Percentiles rank a stretch among this genome's conserved stretches.
These are phyloP conservation scores for Gymnarchus niloticus DNA, from an alignment of 2,113 vertebrate species.

Conservation along the genomic window DNA sequence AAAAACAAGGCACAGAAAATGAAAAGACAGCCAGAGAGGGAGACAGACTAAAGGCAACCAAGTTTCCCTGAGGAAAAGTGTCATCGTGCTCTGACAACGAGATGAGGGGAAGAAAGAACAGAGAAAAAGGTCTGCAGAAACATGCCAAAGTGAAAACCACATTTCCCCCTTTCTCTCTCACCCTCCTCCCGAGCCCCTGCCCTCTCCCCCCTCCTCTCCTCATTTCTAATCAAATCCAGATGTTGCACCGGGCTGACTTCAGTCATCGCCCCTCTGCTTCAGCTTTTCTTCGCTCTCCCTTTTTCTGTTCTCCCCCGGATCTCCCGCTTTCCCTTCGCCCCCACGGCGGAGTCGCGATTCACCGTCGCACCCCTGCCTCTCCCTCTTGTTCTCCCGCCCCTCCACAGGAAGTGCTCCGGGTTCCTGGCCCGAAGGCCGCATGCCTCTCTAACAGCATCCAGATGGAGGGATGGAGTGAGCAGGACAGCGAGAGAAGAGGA, in stretches of 20 bases:
- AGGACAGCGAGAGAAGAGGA: slow-evolving; percentile 27
- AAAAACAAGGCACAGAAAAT: not conserved
- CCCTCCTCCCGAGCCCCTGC: not conserved
- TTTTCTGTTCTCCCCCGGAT: slow-evolving; percentile 15
- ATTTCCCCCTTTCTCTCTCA: slow-evolving; percentile 30
- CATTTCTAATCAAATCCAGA: slow-evolving; percentile 57
- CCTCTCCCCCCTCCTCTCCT: slow-evolving; percentile 34
- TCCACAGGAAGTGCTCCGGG: slow-evolving; percentile 58
- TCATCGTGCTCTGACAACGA: slow-evolving; percentile 11
- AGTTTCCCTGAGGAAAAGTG: slow-evolving; percentile 3
- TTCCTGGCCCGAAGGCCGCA: slow-evolving; percentile 56
- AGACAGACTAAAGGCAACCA: not conserved
- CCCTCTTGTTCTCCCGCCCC: slow-evolving; percentile 24
- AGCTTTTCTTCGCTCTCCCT: not conserved
- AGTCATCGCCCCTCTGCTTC: not conserved
- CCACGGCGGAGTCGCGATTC: not conserved
- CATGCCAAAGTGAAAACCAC: slow-evolving; percentile 40
- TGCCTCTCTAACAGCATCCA: slow-evolving; percentile 57
- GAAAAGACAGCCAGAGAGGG: not conserved
- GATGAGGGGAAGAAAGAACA: slow-evolving; percentile 6
- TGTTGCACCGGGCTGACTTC: slow-evolving; percentile 43
- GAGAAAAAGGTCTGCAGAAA: slow-evolving; percentile 40
- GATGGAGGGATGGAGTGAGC: slow-evolving; percentile 52
- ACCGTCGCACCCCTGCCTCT: slow-evolving; percentile 10
- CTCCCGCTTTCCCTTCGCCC: too few relatives aligned